These are phyloP conservation scores for Micromesistius poutassou DNA, from an alignment of 2,797 vertebrate genomes.

Conservation along the genomic window DNA sequence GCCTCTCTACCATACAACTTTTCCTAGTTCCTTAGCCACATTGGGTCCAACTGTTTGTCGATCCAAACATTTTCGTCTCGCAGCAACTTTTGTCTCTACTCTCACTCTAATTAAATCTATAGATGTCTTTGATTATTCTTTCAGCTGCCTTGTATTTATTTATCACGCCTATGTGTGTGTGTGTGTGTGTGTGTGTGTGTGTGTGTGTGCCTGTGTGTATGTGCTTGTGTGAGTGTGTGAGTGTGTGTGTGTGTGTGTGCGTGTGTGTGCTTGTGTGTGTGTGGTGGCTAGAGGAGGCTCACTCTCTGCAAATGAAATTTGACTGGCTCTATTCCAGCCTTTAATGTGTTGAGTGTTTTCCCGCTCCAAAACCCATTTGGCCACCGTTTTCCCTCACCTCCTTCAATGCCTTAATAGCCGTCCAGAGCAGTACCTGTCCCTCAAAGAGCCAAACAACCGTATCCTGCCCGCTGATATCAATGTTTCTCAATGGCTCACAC, in stretches of 20 bases:
- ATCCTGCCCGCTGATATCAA: constrained; percentile 59
- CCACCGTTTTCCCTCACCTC: constrained; percentile 66
- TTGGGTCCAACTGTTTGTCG: constrained; percentile 30
- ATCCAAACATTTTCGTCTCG: constrained; percentile 42
- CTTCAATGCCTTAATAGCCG: constrained; percentile 62
- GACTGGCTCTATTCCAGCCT: constrained; percentile 72
- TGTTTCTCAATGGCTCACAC: constrained; percentile 33
- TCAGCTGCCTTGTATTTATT: constrained; percentile 72
- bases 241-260: no score
- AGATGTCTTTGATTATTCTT: constrained; percentile 73
- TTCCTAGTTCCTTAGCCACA: constrained; percentile 42
- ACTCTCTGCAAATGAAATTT: constrained; percentile 80
- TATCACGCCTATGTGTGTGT: constrained; percentile 65
- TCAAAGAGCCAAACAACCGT: constrained; percentile 51
- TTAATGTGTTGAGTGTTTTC: constrained; percentile 68
- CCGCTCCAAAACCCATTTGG: constrained; percentile 61
- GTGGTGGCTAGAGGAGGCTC: not conserved
- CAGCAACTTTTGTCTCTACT: constrained; percentile 39
- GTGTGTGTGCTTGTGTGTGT: constrained; percentile 46
- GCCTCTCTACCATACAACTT: constrained; percentile 12
- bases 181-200: constrained; percentile 33
- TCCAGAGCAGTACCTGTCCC: constrained; percentile 57
- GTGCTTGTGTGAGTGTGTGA: not conserved
- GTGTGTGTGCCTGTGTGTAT: not conserved
- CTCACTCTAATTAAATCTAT: constrained; percentile 81